Percentiles rank a stretch among this genome's conserved stretches.
These are phyloP conservation scores for Caenorhabditis inopinata DNA, from an alignment of 1,140 invertebrate species.

Conservation along the genomic window DNA sequence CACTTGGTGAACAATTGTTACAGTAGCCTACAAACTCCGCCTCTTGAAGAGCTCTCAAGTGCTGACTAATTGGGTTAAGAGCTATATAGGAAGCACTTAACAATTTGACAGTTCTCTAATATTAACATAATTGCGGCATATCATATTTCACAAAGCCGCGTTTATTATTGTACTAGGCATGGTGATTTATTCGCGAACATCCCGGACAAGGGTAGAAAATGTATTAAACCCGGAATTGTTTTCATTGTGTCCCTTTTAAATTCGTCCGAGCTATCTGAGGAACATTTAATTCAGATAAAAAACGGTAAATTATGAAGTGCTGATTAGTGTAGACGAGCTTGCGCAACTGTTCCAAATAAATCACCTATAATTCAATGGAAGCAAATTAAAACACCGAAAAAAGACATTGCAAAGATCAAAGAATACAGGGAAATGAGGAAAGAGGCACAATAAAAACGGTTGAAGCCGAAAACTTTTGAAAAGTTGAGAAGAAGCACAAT, in stretches of 20 bases:
- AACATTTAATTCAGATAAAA: too few relatives aligned
- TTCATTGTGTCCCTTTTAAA: too few relatives aligned
- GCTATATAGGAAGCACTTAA: neutral
- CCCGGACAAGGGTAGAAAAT: too few relatives aligned
- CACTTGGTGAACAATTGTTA: too few relatives aligned
- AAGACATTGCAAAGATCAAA: neutral
- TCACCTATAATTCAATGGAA: too few relatives aligned
- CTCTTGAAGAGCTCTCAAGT: neutral
- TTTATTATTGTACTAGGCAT: neutral
- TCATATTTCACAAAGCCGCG: conserved; percentile 1
- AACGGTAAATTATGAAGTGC: too few relatives aligned
- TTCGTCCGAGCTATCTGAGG: too few relatives aligned
- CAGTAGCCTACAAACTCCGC: neutral
- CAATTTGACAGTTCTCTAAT: conserved; percentile 2
- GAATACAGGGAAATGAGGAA: neutral
- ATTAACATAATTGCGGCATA: conserved; percentile 2
- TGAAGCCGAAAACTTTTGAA: neutral
- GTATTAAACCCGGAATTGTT: too few relatives aligned
- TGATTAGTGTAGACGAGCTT: too few relatives aligned
- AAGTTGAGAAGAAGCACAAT: neutral
- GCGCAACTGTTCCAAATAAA: too few relatives aligned
- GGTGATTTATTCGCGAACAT: too few relatives aligned
- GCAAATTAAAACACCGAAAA: neutral
- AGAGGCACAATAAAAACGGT: neutral
- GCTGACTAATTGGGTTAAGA: conserved; percentile 5